Evolutionary conservation across 2,797 vertebrate genomes (phyloP).

Genomic region (Sparidentex hasta): DNA sequence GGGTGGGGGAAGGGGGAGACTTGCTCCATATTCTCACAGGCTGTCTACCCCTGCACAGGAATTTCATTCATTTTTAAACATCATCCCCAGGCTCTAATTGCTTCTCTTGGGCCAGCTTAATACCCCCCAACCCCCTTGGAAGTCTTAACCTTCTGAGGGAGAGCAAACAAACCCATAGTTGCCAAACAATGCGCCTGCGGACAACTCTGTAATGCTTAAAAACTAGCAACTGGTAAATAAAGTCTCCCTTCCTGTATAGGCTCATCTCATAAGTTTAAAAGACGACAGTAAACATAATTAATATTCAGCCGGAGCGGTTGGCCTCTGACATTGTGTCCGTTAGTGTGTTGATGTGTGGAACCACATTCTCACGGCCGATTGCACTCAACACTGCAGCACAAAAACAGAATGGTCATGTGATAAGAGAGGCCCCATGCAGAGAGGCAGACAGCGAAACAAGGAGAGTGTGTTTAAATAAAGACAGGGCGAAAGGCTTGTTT

Average conservation of each 20-base stretch:
- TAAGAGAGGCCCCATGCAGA: constrained; percentile 63
- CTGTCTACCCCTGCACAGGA: constrained; percentile 61
- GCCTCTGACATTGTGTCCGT: constrained; percentile 49
- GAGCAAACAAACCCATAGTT: constrained; percentile 56
- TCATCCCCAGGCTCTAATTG: constrained; percentile 74
- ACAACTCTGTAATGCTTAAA: constrained; percentile 24
- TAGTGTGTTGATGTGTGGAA: constrained; percentile 60
- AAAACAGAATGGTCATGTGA: constrained; percentile 81
- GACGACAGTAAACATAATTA: constrained; percentile 41
- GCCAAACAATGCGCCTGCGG: constrained; percentile 1
- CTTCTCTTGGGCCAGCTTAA: constrained; percentile 53
- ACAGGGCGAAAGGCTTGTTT: constrained; percentile 56
- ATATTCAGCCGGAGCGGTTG: constrained; percentile 43
- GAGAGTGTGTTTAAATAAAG: constrained; percentile 39
- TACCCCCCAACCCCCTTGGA: constrained; percentile 9
- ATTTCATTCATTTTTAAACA: constrained; percentile 79
- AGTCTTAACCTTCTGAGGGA: constrained; percentile 41
- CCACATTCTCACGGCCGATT: constrained; percentile 69
- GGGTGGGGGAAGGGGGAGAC: constrained; percentile 34
- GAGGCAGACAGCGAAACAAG: constrained; percentile 21
- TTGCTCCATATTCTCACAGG: constrained; percentile 59
- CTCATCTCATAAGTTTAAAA: constrained; percentile 4
- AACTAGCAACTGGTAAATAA: constrained; percentile 1
- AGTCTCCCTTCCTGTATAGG: constrained; percentile 3
- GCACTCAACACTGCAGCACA: constrained; percentile 69